Base-by-base conservation (phyloP, 2,888 invertebrate genomes). In the Agriopis leucophaearia region DNA sequence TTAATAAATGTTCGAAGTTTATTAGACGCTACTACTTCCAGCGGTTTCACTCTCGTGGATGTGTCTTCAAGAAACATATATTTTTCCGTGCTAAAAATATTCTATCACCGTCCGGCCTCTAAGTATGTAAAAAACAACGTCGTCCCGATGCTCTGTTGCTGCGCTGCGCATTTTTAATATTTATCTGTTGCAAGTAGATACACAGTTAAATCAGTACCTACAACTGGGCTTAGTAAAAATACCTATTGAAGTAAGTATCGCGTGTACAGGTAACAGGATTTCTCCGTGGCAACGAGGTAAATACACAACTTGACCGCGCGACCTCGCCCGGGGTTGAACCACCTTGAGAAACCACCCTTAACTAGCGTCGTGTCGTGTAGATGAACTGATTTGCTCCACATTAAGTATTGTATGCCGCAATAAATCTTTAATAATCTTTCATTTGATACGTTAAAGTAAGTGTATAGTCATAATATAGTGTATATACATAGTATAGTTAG, bases 221-320 rank as follows among this genome's bases (percentile, higher is more conserved):
- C 16, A 44, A 13, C 40, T 55, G 8, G 4, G 36, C 9, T 42
- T 59, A 42, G 27, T 13, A 12, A 52, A 16, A 40, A 50, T 55
- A 60, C 44, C 38, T 35, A 63, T 38, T 52, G 0, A 50, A 60
- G 1, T 35, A 56, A 54, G 40, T 40, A 69, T 72, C 64, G 74
- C 71, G 70, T 72, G 72, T 61, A 10, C 50, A 66, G n/a, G n/a
- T n/a, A 59, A 48, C 62, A 57, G 51, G 60, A 55, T 52, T 66
- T 67, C 70, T 61, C 71, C 74, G 36, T 74, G 66, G 72, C 70
- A 72, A 76, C 76, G 68, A 51, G 38, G 48, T 60, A 67, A 68
- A 65, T 78, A 74, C 74, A 78, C 72, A 55, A 74, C 76, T 78
- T 85, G 85, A 86, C 85, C 85, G 82, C 77, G 69, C 81, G 81